phyloP scores from a whole-genome alignment of 2,113 vertebrate genomes.

The Psittacus erithacus region DNA sequence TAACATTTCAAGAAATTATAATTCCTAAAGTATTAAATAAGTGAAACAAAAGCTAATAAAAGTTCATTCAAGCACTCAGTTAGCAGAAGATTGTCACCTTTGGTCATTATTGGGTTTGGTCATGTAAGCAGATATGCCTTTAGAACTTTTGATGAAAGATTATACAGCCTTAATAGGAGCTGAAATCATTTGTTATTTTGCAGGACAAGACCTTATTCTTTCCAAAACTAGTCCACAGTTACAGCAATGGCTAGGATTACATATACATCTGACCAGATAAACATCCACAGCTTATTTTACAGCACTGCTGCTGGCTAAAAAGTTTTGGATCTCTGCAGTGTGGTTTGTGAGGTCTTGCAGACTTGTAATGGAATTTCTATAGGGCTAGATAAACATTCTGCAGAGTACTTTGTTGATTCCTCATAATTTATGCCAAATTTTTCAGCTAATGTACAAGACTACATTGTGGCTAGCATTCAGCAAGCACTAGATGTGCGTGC shows the following conservation, averaged over 20 bases:
- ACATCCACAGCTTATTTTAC: conserved; percentile 32
- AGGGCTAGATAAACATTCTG: conserved; percentile 29
- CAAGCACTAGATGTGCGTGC: neutral
- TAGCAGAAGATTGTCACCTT: neutral
- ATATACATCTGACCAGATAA: conserved; percentile 32
- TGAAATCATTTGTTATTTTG: neutral
- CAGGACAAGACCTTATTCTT: neutral
- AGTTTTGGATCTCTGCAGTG: neutral
- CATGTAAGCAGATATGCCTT: neutral
- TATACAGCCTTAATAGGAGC: neutral
- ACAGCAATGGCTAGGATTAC: neutral
- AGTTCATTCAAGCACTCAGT: neutral
- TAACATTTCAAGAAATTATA: neutral
- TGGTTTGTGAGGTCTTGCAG: conserved; percentile 17
- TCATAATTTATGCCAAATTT: neutral
- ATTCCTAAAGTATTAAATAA: neutral
- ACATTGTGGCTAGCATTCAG: neutral
- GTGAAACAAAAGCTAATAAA: neutral
- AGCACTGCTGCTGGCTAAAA: neutral
- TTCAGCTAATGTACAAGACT: neutral
- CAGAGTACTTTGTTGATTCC: neutral
- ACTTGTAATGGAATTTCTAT: conserved; percentile 11
- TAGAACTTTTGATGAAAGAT: neutral
- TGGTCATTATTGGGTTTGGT: neutral
- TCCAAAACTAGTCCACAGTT: neutral